A percentile compares a stretch with the other conserved stretches of the same genome.
Evolutionary conservation across 23 tunicate species (phyloP).

Genomic region (Halocynthia roretzi): DNA sequence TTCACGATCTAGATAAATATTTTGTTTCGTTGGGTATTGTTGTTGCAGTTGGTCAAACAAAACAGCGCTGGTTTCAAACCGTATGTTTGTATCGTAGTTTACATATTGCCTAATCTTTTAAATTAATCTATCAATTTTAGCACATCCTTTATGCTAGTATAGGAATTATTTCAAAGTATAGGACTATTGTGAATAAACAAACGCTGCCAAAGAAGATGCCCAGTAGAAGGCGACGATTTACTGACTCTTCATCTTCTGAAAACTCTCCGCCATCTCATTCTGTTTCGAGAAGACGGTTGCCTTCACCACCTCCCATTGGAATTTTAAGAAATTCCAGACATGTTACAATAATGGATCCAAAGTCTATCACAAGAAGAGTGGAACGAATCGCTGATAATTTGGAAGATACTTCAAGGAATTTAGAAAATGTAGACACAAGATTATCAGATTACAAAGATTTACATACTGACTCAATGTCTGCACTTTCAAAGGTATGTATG

Average conservation of each 20-base stretch:
- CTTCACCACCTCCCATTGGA: conserved; percentile 82
- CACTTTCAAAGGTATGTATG: conserved; percentile 60
- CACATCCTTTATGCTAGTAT: not conserved
- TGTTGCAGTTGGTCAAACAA: conserved; percentile 58
- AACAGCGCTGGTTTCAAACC: conserved; percentile 56
- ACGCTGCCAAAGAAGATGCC: conserved; percentile 34
- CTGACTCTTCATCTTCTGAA: conserved; percentile 61
- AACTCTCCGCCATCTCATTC: conserved; percentile 43
- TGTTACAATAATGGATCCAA: conserved; percentile 87
- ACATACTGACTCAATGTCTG: conserved; percentile 92
- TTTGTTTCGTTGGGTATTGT: conserved; percentile 13
- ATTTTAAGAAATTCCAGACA: conserved; percentile 67
- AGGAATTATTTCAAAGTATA: not conserved
- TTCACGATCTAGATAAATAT: not conserved
- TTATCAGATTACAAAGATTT: conserved; percentile 52
- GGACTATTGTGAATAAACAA: not conserved
- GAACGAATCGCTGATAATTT: conserved; percentile 80
- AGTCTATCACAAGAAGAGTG: conserved; percentile 47
- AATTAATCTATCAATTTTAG: not conserved
- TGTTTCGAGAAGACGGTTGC: conserved; percentile 33
- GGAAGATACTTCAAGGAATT: conserved; percentile 71
- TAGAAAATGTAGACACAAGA: conserved; percentile 57
- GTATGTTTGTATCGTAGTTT: conserved; percentile 7
- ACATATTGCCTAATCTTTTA: not conserved
- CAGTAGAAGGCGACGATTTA: conserved; percentile 34